Evolutionary conservation across 2,888 invertebrate genomes (phyloP).

Genomic region (Perithous albicinctus): DNA sequence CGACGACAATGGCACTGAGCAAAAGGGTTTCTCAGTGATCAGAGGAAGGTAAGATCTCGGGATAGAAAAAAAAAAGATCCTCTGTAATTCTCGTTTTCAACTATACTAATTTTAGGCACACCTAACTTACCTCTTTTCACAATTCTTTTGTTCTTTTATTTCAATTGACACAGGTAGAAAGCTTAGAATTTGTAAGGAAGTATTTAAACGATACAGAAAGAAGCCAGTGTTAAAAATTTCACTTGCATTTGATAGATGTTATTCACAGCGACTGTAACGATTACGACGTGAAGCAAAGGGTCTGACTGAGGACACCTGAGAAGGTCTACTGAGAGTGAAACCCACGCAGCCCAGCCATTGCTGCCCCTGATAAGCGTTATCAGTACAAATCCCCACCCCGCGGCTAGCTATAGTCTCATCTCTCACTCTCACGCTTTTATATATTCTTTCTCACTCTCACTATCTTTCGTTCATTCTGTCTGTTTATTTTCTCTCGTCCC

Average conservation of each 20-base stretch:
- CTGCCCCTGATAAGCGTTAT: conserved; percentile 68
- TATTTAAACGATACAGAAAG: background rate
- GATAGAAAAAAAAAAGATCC: too few relatives aligned
- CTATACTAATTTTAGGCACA: background rate
- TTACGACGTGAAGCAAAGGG: conserved; percentile 56
- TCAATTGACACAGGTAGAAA: background rate
- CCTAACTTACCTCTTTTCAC: background rate
- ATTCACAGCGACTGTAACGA: conserved; percentile 15
- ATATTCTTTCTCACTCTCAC: conserved; percentile 45
- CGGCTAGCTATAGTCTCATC: conserved; percentile 16
- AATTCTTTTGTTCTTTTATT: conserved; percentile 18
- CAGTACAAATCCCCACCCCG: conserved; percentile 58
- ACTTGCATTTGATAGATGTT: background rate
- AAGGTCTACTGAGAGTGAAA: conserved; percentile 76
- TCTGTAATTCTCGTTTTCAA: background rate
- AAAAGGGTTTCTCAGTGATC: background rate
- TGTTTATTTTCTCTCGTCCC: conserved; percentile 35
- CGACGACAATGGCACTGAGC: conserved; percentile 5
- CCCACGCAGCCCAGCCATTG: conserved; percentile 50
- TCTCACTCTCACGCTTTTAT: conserved; percentile 22
- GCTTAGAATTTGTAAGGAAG: too few relatives aligned
- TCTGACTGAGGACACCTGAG: conserved; percentile 78
- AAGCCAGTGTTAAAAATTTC: background rate
- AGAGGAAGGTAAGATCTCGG: background rate
- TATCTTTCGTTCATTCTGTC: conserved; percentile 46